Percentiles rank a stretch among this genome's conserved stretches.
These are phyloP conservation scores for Tenthredo mesomela DNA, from an alignment of 2,888 invertebrate genomes.

Conservation along the genomic window DNA sequence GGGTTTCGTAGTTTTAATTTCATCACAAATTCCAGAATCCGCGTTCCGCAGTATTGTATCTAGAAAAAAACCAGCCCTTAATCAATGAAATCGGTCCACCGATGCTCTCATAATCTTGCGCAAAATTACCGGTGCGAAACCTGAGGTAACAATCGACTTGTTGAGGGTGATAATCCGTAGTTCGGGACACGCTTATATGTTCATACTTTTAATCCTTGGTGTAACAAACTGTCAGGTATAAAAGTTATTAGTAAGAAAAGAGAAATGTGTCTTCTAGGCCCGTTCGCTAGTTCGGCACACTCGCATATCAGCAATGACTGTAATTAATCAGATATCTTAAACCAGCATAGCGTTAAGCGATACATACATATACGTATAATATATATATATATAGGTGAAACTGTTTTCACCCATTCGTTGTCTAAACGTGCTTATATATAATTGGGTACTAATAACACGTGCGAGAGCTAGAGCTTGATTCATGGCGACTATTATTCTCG, in stretches of 20 bases:
- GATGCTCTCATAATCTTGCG: no score
- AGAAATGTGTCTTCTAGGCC: neutral
- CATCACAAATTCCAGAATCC: no score
- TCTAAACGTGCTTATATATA: conserved; percentile 36
- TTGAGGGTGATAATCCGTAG: neutral
- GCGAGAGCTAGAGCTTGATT: conserved; percentile 62
- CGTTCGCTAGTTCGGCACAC: conserved; percentile 1
- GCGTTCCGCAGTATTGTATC: neutral
- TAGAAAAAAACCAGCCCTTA: neutral
- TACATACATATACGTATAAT: neutral
- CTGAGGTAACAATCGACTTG: neutral
- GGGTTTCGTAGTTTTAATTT: neutral
- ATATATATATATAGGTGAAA: neutral
- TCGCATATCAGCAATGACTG: conserved; percentile 11
- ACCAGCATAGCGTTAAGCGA: neutral
- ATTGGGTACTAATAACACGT: conserved; percentile 63
- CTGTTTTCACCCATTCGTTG: conserved; percentile 33
- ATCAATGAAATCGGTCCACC: neutral
- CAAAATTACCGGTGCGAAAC: neutral
- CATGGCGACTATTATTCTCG: conserved; percentile 65
- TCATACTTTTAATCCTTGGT: neutral
- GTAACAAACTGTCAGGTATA: neutral
- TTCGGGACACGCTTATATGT: neutral
- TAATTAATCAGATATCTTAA: conserved; percentile 20
- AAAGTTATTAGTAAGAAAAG: neutral